Evolutionary conservation across 1,140 invertebrate genomes (phyloP), one percentile per base, ranked within the genome.

Genomic region (Pentalonia nigronervosa): DNA sequence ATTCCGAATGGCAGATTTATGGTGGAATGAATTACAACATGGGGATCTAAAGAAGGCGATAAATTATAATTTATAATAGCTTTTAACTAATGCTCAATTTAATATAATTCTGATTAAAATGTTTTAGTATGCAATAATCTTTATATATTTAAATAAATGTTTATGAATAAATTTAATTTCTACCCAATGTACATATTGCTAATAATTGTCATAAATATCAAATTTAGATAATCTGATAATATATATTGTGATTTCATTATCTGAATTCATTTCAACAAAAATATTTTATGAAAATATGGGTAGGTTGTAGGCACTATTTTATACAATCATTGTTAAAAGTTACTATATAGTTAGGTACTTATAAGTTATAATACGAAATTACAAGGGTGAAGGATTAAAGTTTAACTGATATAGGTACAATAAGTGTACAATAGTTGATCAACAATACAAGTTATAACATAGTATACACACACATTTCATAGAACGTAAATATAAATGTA

Each of bases 1-100:
- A 41, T 90, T 90, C 50, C 48, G 14, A 53, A 56, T 90, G 88
- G 88, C 88, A 90, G 88, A 90, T 90, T 90, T 90, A 90, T 90
- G 53, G 88, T 1, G 20, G 30, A 45, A 21, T 84, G 41, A 84
- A 84, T 45, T 50, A 90, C 50, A 34, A 41, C 88, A 89, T 36
- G 56, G 34, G 50, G 50, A 53, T 21, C 50, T 34, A 90, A 36
- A 84, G 41, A 11, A 90, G 50, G 36, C 34, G 36, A 90, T 90
- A 36, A 36, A 60, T 60, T 90, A 45, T 84, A 84, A 84, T 84
- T 84, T 84, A 41, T 84, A 41, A 23, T 41, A 83, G 81, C 21
- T 83, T 83, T 36, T 83, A 83, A 36, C 36, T 83, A 83, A 41
- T 41, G 34, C 45, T 41, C 41, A 30, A 84, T 84, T 84, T 41